Percentiles rank a stretch among this genome's conserved stretches.
Conservation (phyloP, 2,113 vertebrate species). For the Sus scrofa region T2T-Sscrofa CM000813.6:102603501-102604000, state of each 20-base stretch:
- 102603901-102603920: neutral
- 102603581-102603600: constrained; percentile 50
- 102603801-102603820: constrained; percentile 26
- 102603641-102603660: constrained; percentile 23
- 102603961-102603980: neutral
- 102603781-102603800: neutral
- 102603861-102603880: neutral
- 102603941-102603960: neutral
- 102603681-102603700: constrained; percentile 4
- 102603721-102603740: constrained; percentile 24
- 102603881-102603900: neutral
- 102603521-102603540: constrained; percentile 40
- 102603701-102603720: neutral
- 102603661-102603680: neutral
- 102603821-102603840: neutral
- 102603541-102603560: constrained; percentile 64
- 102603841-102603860: neutral
- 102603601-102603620: constrained; percentile 69
- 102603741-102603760: neutral
- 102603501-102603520: constrained; percentile 60
- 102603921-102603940: neutral
- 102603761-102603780: neutral
- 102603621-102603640: constrained; percentile 23
- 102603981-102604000: neutral
- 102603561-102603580: constrained; percentile 58